Conservation (phyloP, 2,797 vertebrate species). For the Dendrocincla fuliginosa region DNA sequence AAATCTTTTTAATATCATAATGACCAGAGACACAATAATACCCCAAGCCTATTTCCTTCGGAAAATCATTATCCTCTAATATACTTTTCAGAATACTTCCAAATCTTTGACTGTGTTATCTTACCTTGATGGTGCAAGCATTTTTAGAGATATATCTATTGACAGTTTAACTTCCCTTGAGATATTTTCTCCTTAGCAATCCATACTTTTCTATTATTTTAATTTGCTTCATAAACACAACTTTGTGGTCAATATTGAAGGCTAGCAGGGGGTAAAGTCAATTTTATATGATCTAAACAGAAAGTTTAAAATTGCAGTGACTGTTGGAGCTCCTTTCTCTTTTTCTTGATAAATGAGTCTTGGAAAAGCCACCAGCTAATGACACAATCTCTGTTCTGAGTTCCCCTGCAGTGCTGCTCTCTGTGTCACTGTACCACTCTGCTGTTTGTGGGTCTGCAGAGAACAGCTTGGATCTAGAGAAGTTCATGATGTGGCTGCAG, state of each 20-base stretch:
- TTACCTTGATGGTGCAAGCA: neutral
- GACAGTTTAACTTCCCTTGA: neutral
- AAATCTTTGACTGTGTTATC: neutral
- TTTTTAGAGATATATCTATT: neutral
- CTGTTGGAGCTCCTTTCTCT: neutral
- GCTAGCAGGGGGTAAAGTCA: neutral
- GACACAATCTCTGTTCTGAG: rapidly evolving
- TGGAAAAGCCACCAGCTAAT: neutral
- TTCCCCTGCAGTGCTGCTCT: no score
- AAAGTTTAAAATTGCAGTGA: neutral
- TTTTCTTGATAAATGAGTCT: neutral
- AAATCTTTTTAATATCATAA: neutral
- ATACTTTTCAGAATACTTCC: neutral
- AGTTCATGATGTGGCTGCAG: neutral
- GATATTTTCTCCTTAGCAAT: neutral
- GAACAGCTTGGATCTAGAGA: neutral
- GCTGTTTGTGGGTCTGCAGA: neutral
- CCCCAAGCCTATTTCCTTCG: neutral
- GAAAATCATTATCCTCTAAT: neutral
- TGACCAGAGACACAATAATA: neutral
- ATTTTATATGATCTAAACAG: neutral
- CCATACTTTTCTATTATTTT: neutral
- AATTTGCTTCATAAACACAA: neutral
- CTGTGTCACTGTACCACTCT: neutral
- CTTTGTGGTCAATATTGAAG: neutral